phyloP scores from a whole-genome alignment of 2,797 vertebrate genomes.

The Acanthiza pusilla region DNA sequence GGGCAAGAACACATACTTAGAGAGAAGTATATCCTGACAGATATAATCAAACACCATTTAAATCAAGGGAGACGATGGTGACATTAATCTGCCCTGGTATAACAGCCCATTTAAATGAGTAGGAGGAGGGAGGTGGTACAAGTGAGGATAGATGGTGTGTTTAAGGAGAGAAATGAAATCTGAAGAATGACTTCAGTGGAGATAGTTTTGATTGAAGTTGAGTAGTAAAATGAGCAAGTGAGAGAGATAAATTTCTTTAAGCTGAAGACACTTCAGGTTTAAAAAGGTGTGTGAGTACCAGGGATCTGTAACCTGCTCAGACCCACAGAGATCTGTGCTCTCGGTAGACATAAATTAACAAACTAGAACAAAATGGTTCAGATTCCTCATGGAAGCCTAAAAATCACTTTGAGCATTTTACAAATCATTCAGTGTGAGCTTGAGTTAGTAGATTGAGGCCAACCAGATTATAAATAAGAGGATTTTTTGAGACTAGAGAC shows the following conservation, averaged over 20 bases:
- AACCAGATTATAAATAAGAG: conserved; percentile 33
- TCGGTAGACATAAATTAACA: not conserved
- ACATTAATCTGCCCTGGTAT: conserved; percentile 58
- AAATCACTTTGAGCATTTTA: not conserved
- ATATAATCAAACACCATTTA: conserved; percentile 58
- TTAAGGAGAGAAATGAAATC: conserved; percentile 63
- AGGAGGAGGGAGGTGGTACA: conserved; percentile 50
- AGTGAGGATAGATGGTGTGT: conserved; percentile 58
- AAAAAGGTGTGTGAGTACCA: not conserved
- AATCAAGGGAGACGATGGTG: conserved; percentile 43
- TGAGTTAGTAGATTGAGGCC: conserved; percentile 29
- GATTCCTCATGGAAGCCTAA: not conserved
- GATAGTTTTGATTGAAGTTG: conserved; percentile 58
- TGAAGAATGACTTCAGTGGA: conserved; percentile 47
- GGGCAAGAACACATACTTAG: conserved; percentile 27
- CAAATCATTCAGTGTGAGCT: not conserved
- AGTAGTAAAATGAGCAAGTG: conserved; percentile 53
- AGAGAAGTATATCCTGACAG: conserved; percentile 51
- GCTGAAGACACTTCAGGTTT: not conserved
- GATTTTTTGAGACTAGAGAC: not conserved
- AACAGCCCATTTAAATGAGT: conserved; percentile 62
- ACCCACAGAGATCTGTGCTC: not conserved
- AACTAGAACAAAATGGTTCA: not conserved
- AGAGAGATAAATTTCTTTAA: conserved; percentile 49
- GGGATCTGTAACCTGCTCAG: not conserved